phyloP scores from a whole-genome alignment of 2,797 vertebrate species.

The Cyprinella venusta region DNA sequence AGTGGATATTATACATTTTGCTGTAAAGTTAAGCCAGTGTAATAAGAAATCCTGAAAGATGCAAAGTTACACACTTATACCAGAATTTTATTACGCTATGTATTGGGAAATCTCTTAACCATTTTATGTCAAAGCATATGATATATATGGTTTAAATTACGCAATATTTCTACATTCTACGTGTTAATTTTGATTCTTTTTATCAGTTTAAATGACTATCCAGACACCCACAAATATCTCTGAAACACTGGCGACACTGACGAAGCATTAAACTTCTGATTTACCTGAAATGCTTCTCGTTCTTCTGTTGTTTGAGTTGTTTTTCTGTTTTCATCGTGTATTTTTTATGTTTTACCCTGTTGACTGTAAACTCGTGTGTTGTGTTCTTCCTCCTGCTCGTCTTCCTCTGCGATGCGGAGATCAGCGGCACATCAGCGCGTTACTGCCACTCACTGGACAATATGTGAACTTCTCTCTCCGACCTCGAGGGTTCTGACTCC shows the following conservation, averaged over 20 bases:
- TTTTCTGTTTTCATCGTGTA: slow-evolving; percentile 35
- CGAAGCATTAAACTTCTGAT: neutral
- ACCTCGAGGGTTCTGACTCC: neutral
- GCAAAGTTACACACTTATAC: neutral
- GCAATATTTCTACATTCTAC: neutral
- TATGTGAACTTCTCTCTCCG: neutral
- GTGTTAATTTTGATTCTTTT: neutral
- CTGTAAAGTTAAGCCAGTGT: neutral
- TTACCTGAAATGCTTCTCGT: slow-evolving; percentile 4
- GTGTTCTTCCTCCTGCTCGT: neutral
- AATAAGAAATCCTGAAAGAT: neutral
- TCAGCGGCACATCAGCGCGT: neutral
- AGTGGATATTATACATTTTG: neutral
- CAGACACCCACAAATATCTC: neutral
- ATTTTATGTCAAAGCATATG: neutral
- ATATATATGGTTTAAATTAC: neutral
- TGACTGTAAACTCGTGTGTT: neutral
- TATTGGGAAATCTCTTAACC: neutral
- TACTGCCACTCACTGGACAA: slow-evolving; percentile 7
- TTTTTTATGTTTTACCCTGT: neutral
- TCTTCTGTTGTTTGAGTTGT: slow-evolving; percentile 12
- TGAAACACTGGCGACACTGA: neutral
- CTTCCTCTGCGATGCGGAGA: slow-evolving; percentile 15
- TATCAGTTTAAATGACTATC: neutral
- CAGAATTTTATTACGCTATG: no score